phyloP scores from a whole-genome alignment of 1,140 invertebrate genomes.

The Atta cephalotes region DNA sequence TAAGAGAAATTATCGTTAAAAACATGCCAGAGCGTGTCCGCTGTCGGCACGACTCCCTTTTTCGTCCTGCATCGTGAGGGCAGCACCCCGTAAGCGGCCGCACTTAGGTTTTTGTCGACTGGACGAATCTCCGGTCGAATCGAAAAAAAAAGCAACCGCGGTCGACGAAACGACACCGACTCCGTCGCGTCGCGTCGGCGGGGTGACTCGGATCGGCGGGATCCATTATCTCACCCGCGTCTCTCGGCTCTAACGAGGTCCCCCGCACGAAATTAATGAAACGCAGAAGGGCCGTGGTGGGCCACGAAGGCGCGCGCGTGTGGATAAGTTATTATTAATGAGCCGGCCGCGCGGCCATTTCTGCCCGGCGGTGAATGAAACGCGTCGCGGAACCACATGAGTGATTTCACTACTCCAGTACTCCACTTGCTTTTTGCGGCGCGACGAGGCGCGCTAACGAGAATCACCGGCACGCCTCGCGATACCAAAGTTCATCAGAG shows the following conservation, averaged over 20 bases:
- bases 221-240: conserved; percentile 58
- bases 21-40: conserved; percentile 71
- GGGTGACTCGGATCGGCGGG: conserved; percentile 52
- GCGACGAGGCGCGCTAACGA: conserved; percentile 59
- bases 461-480: conserved; percentile 46
- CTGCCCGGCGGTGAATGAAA: conserved; percentile 61
- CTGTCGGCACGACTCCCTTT: conserved; percentile 39
- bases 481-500: conserved; percentile 29
- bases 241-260: conserved; percentile 59
- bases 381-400: conserved; percentile 54
- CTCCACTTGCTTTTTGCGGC: conserved; percentile 52
- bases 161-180: conserved; percentile 41
- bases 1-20: conserved; percentile 76
- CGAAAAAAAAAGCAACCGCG: conserved; percentile 1
- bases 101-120: conserved; percentile 69
- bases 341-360: conserved; percentile 48
- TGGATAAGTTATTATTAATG: conserved; percentile 66
- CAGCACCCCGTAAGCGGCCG: conserved; percentile 52
- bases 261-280: conserved; percentile 62
- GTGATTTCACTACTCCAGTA: conserved; percentile 54
- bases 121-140: conserved; percentile 51
- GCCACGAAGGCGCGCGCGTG: conserved; percentile 42
- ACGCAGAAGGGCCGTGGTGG: conserved; percentile 46
- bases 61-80: conserved; percentile 52
- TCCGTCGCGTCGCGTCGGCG: background rate